phyloP scores from a whole-genome alignment of 2,888 invertebrate species.

The Orthonychiurus folsomi region DNA sequence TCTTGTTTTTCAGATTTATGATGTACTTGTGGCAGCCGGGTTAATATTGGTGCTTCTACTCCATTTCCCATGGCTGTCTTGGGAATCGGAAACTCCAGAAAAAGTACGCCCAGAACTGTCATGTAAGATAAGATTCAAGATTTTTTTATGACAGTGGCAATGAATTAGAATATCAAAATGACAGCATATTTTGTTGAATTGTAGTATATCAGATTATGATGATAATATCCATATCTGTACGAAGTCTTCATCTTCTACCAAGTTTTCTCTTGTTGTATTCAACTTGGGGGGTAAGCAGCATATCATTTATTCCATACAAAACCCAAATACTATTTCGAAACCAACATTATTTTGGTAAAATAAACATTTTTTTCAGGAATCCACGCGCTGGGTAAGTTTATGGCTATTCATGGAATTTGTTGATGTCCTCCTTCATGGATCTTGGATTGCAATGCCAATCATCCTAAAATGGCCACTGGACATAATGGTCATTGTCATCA shows the following conservation, averaged over 20 bases:
- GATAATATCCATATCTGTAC: constrained; percentile 35
- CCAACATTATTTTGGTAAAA: neutral
- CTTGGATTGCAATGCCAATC: constrained; percentile 35
- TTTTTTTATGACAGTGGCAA: too few relatives aligned
- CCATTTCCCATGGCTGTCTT: constrained; percentile 32
- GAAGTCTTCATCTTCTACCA: constrained; percentile 37
- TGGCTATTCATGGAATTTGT: constrained; percentile 34
- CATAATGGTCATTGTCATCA: constrained; percentile 30
- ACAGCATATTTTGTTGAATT: constrained; percentile 16
- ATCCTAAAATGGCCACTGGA: constrained; percentile 35
- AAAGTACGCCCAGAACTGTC: too few relatives aligned
- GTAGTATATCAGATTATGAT: constrained; percentile 37
- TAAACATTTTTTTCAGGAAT: constrained; percentile 25
- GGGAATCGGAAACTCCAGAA: constrained; percentile 15
- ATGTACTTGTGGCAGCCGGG: constrained; percentile 36
- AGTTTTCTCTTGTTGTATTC: constrained; percentile 39
- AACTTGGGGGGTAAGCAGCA: constrained; percentile 37
- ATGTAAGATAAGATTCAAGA: too few relatives aligned
- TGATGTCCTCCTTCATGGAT: constrained; percentile 26
- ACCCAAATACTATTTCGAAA: too few relatives aligned
- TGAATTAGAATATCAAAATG: too few relatives aligned
- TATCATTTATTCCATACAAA: too few relatives aligned
- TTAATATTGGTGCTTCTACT: constrained; percentile 34
- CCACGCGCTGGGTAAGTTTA: constrained; percentile 29
- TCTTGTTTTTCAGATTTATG: constrained; percentile 40